Base-by-base conservation (phyloP, 2,797 vertebrate species). In the Trematomus bernacchii region DNA sequence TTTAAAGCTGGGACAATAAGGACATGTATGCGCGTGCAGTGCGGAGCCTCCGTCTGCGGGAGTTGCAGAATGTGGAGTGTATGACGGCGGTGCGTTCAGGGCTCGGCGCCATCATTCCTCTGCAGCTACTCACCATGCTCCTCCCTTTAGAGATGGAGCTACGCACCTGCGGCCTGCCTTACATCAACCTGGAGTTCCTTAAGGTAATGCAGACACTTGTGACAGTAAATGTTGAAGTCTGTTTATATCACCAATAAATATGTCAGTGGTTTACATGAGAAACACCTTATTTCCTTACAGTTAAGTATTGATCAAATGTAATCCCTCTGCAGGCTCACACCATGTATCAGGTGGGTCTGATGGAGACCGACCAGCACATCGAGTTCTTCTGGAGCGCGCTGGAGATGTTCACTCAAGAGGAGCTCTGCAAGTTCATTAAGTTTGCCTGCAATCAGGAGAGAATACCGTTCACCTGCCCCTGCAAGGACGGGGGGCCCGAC, bases 341-440 rank as follows among this genome's bases (percentile, higher is more conserved):
- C 78, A 99, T 99, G 98, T 99, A 99, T 90, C 98, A 99, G 90
- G 98, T 99, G 80, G 98, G 98, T 10, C 92, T 99, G 87, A 99
- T 99, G 98, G 98, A 99, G 90, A 99, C 98, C 0, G 98, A 99
- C 85, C 98, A 97, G 92, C 98, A 99, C 93, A 99, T 99, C 0
- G 98, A 99, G 92, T 98, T 97, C 85, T 99, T 99, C 96, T 99
- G 98, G 98, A 96, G 95, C 0, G 98, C 98, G 0, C 80, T 99
- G 86, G 98, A 99, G 93, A 96, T 95, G 94, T 99, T 99, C 92
- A 96, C 97, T 0, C 98, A 99, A 92, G 98, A 99, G 94, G 98
- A 99, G 88, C 97, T 99, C 79, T 98, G 98, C 94, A 99, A 98
- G 90, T 99, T 99, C 94, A 98, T 99, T 75, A 99, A 99, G 93